A percentile compares a stretch with the other conserved stretches of the same genome.
Conservation (phyloP, 2,797 vertebrate species). For the Scarus forsteni region DNA sequence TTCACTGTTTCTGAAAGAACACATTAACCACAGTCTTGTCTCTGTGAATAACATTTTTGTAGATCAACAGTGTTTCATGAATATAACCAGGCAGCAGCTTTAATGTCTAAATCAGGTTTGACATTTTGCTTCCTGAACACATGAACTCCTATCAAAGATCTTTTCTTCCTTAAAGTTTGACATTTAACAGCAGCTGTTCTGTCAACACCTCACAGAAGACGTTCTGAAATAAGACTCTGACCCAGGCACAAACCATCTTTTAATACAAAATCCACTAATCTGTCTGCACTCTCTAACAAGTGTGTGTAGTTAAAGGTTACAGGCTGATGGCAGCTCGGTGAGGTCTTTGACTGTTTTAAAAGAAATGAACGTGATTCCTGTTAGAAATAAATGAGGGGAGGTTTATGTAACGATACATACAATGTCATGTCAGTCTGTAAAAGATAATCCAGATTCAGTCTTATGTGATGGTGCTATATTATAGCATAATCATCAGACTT, state of each 20-base stretch:
- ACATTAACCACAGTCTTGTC: not conserved
- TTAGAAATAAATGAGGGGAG: not conserved
- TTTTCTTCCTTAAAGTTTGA: conserved; percentile 22
- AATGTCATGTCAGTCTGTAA: too few species aligned
- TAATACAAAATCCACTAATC: not conserved
- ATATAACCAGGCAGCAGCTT: not conserved
- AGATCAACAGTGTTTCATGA: not conserved
- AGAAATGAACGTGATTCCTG: not conserved
- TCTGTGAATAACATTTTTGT: not conserved
- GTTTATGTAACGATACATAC: not conserved
- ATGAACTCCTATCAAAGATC: conserved; percentile 2
- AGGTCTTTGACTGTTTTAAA: not conserved
- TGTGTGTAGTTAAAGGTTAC: conserved; percentile 18
- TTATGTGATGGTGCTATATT: too few species aligned
- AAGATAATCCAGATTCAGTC: too few species aligned
- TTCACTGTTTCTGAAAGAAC: too few species aligned
- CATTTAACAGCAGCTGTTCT: conserved; percentile 14
- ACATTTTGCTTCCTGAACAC: conserved; percentile 16
- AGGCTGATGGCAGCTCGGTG: not conserved
- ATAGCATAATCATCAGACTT: too few species aligned
- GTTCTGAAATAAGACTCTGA: conserved; percentile 16
- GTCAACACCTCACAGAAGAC: conserved; percentile 2
- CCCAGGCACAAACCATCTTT: not conserved
- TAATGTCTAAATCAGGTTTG: not conserved
- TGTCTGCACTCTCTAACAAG: not conserved